Base-by-base conservation (phyloP, 1,140 invertebrate species). In the Saxidomus purpurata region DNA sequence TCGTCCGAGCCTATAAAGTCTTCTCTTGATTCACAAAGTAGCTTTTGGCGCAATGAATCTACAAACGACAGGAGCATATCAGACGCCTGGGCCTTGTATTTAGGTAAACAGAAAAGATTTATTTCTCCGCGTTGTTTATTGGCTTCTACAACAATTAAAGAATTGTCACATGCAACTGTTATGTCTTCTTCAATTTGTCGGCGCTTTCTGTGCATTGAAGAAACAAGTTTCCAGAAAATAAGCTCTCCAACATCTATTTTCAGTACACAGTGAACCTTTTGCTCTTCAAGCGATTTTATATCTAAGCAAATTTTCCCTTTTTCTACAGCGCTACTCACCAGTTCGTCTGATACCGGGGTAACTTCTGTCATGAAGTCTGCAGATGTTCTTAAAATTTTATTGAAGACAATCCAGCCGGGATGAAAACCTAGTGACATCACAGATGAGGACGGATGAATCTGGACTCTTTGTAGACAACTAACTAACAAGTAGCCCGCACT, bases 361-460 rank as follows among this genome's bases (percentile, higher is more conserved):
- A 95, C 90, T 25, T 92, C 92, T 22, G 93, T 92, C 15, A 93
- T 92, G 82, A 93, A 95, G 82, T 94, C 93, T 55, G 55, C 61
- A n/a, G 93, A 94, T 11, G 94, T 94, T 79, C 91, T 91, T 19
- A 93, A 71, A 4, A 94, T 74, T 63, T 91, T 83, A 17, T 91
- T 88, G 49, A 91, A 93, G 11, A 95, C 92, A 13, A 95, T 59
- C 93, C 93, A 94, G 31, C 92, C 76, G 40, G 93, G 94, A 2
- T 87, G 80, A n/a, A 77, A 31, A 49, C 85, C 92, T 19, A 93
- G 76, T 25, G 83, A 55, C 31, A 69, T 69, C 34, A 95, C 34
- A 31, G 81, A 43, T 28, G 94, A 95, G 1, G 94, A 94, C n/a
- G 94, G 94, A 84, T 94, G 94, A 25, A 94, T 34, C 59, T 93